Evolutionary conservation across 2,113 vertebrate species (phyloP).

Genomic region (Taurulus bubalis): DNA sequence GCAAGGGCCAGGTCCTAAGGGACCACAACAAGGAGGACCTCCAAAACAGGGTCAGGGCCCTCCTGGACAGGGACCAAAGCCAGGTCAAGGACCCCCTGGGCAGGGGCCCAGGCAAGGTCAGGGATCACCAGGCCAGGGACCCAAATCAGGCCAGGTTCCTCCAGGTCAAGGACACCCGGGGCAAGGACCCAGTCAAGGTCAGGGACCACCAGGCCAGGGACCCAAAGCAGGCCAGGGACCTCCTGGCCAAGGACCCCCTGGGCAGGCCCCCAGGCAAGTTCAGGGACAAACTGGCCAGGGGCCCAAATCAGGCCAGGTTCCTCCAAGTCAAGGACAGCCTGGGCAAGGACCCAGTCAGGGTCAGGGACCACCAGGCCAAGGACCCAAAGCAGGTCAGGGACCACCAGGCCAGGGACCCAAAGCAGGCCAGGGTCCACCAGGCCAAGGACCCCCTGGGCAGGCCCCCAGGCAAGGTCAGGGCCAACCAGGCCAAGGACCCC

Average conservation of each 20-base stretch:
- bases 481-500: conserved; percentile 42
- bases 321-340: conserved; percentile 46
- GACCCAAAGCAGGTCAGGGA: conserved; percentile 59
- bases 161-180: not conserved
- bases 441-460: conserved; percentile 55
- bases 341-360: conserved; percentile 51
- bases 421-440: conserved; percentile 55
- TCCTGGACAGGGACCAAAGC: conserved; percentile 69
- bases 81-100: conserved; percentile 67
- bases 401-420: conserved; percentile 58
- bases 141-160: conserved; percentile 61
- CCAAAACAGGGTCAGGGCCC: conserved; percentile 71
- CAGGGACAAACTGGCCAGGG: conserved; percentile 66
- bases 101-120: conserved; percentile 66
- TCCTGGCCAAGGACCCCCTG: conserved; percentile 47
- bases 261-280: conserved; percentile 53
- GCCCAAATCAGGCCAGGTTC: conserved; percentile 35
- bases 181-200: conserved; percentile 55
- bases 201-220: conserved; percentile 48
- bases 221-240: conserved; percentile 55
- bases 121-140: conserved; percentile 52
- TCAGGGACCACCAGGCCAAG: conserved; percentile 56
- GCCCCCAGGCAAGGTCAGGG: conserved; percentile 57
- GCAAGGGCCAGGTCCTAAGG: conserved; percentile 76
- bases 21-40: conserved; percentile 72